These are phyloP conservation scores for Sminthurinus aureus DNA, from an alignment of 2,888 invertebrate species.

Conservation along the genomic window DNA sequence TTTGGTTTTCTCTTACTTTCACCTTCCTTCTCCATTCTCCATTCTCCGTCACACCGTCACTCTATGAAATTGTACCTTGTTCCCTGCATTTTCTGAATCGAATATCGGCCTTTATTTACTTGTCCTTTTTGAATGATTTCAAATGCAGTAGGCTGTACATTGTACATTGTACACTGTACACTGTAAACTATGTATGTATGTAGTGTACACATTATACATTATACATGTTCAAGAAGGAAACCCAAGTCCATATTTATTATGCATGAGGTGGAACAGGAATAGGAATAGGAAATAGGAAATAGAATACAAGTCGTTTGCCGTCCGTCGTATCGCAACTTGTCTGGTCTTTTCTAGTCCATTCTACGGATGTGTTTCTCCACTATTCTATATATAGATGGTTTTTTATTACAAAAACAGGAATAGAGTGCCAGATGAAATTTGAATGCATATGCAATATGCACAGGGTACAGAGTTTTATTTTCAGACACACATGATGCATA, in stretches of 20 bases:
- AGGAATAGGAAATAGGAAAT: background rate
- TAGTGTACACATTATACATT: constrained; percentile 1
- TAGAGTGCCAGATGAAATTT: background rate
- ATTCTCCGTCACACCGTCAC: background rate
- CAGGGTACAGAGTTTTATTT: background rate
- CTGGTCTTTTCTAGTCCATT: background rate
- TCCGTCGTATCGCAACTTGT: no score
- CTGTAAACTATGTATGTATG: no score
- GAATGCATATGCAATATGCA: background rate
- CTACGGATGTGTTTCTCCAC: constrained; percentile 2
- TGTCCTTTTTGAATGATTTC: no score
- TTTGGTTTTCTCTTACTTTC: background rate
- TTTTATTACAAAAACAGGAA: constrained; percentile 1
- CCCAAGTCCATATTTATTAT: background rate
- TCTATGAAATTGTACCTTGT: background rate
- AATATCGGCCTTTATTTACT: constrained; percentile 10
- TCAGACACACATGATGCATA: constrained; percentile 1
- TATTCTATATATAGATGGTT: constrained; percentile 10
- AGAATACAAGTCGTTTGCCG: background rate
- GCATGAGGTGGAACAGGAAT: constrained; percentile 26
- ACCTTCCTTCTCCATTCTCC: background rate
- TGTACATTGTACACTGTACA: no score
- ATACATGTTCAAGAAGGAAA: no score
- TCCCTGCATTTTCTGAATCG: constrained; percentile 16
- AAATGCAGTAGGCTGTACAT: no score